Base-by-base conservation (phyloP, 2,888 invertebrate genomes). In the Dorcus hopei region DNA sequence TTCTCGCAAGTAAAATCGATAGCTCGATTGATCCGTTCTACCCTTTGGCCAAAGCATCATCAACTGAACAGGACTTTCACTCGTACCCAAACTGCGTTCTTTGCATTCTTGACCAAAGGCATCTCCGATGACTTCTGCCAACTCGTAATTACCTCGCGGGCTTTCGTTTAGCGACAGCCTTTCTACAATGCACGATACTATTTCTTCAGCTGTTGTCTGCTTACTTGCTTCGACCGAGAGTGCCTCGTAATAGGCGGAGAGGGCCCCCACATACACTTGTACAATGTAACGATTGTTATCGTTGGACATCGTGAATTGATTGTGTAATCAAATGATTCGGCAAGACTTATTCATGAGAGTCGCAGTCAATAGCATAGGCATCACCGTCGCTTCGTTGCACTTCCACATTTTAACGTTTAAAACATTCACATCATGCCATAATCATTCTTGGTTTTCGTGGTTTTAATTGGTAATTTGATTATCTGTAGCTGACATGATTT, bases 151-250 rank as follows among this genome's bases (percentile, higher is more conserved):
- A 51, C 84, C 83, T 38, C 76, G 73, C 63, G 80, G 75, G 59
- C 80, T 79, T 71, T 85, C 85, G 62, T 80, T 80, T 58, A 89
- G 80, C 49, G 83, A 83, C 41, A 89, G 80, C 66, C 87, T 81
- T 72, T 93, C 91, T 62, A 91, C 89, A 67, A 95, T 94, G 76
- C 93, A 94, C 67, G 89, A 87, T 59, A 95, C 93, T 72, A 95
- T 92, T 80, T 95, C 95, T 70, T 93, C 92, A 0, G 93, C 91
- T 67, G 93, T 93, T 59, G 94, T 94, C 78, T 93, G 91, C 76
- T 94, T 95, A 67, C 93, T 93, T 57, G 94, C 93, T 80, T 95
- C 93, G 68, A 95, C 91, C 56, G 91, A 91, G 64, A 95, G 83
- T 64, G 93, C 92, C 80, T 95, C 93, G 81, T 92, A 93, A 78